Percentiles rank a stretch among this genome's conserved stretches.
These are phyloP conservation scores for Lasiommata megera DNA, from an alignment of 2,888 invertebrate genomes.

Conservation along the genomic window DNA sequence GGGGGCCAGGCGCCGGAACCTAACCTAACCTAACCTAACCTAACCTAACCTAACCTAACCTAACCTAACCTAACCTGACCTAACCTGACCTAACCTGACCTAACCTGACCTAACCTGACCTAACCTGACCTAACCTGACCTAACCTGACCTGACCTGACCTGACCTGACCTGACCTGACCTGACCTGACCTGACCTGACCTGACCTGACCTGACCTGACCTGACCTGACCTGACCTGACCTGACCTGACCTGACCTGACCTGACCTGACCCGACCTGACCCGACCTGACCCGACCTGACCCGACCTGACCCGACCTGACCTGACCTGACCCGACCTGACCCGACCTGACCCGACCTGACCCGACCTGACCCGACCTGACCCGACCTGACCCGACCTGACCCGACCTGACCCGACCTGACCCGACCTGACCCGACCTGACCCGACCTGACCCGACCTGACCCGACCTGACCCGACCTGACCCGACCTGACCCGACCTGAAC, in stretches of 20 bases:
- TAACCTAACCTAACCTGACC: slow-evolving; percentile 31
- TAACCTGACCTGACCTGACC: slow-evolving; percentile 32
- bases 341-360: slow-evolving; percentile 31
- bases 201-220: slow-evolving; percentile 32
- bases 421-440: slow-evolving; percentile 37
- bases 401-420: slow-evolving; percentile 40
- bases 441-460: slow-evolving; percentile 39
- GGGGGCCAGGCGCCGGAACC: no score
- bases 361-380: slow-evolving; percentile 34
- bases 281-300: slow-evolving; percentile 32
- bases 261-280: slow-evolving; percentile 31
- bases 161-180: slow-evolving; percentile 33
- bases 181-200: slow-evolving; percentile 33
- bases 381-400: slow-evolving; percentile 37
- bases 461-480: slow-evolving; percentile 39
- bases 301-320: slow-evolving; percentile 31
- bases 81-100: slow-evolving; percentile 33
- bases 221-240: slow-evolving; percentile 33
- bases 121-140: slow-evolving; percentile 33
- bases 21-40: slow-evolving; percentile 38
- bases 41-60: slow-evolving; percentile 34
- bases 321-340: slow-evolving; percentile 33
- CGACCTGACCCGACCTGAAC: slow-evolving; percentile 39
- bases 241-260: slow-evolving; percentile 33
- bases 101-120: slow-evolving; percentile 32